Conservation (phyloP, 2,888 invertebrate genomes). For the Perizoma flavofasciatum region DNA sequence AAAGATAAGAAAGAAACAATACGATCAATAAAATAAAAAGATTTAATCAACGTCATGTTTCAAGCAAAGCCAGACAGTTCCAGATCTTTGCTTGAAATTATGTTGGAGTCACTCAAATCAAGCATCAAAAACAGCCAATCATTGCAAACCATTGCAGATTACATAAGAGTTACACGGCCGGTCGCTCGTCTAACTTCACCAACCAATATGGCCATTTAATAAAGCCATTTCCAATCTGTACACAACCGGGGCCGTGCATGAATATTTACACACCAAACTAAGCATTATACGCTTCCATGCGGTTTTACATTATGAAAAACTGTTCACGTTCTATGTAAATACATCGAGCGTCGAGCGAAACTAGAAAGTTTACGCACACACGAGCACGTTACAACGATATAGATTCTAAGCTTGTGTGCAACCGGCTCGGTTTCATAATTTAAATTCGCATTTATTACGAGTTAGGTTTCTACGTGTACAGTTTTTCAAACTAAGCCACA, state of each 20-base stretch:
- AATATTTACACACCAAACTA: conserved; percentile 73
- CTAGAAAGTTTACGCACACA: conserved; percentile 81
- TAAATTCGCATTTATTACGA: conserved; percentile 53
- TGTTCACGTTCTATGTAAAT: conserved; percentile 83
- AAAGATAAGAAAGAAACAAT: no score
- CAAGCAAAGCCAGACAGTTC: background rate
- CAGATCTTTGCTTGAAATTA: conserved; percentile 2
- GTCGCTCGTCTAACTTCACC: background rate
- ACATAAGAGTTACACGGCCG: conserved; percentile 18
- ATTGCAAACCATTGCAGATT: conserved; percentile 22
- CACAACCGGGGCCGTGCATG: conserved; percentile 63
- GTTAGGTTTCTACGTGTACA: conserved; percentile 34
- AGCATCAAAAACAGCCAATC: conserved; percentile 21
- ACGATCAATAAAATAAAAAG: no score
- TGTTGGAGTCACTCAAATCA: background rate
- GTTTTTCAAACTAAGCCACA: conserved; percentile 23
- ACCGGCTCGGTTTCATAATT: conserved; percentile 72
- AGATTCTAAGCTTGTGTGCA: conserved; percentile 41
- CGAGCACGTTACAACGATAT: conserved; percentile 39
- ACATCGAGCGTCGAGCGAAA: conserved; percentile 75
- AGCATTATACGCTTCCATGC: conserved; percentile 71
- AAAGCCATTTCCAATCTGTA: conserved; percentile 67
- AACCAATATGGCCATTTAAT: conserved; percentile 47
- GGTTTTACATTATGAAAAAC: conserved; percentile 81
- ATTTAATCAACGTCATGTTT: background rate